Evolutionary conservation across 2,888 invertebrate genomes (phyloP), one percentile per base, ranked within the genome.

Genomic region (Rhingia campestris): DNA sequence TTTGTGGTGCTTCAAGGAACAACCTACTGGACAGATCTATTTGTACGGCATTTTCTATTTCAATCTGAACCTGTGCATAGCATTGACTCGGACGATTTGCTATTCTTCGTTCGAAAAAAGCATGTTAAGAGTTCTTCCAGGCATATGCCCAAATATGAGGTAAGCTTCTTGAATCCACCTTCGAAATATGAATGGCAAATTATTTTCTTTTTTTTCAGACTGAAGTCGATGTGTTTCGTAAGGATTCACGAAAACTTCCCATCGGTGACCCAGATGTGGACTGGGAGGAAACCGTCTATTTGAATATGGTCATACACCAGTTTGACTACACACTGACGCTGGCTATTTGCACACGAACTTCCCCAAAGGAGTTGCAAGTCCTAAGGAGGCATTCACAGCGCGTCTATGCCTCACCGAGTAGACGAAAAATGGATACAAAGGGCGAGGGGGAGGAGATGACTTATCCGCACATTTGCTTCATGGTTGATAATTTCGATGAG

Each of bases 401-500:
- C 90, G 99, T 99, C 47, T 99, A 98, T 92, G 98, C 99, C 30
- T 98, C 98, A 54, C 99, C 99, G 6, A 98, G 98, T 91, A 94
- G 97, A 64, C 93, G 99, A 89, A 95, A 98, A 92, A 99, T 99
- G 98, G 98, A 98, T 92, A 97, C 97, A 9, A 99, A 99, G 92
- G 99, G 99, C 49, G 99, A 99, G 89, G 95, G 97, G 69, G 99
- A 99, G 92, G 98, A 99, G 93, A 99, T 99, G 92, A 98, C 99
- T 49, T 99, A 99, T 92, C 99, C 99, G 2, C 97, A 98, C 93
- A 97, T 99, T 88, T 99, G 98, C 92, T 99, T 99, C 92, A 98
- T 98, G 95, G 98, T 99, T 81, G 99, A 99, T 92, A 98, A 99
- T 92, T 99, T 99, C 92, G 99, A 99, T 91, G 98, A 99, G 94